Evolutionary conservation across 2,113 vertebrate genomes (phyloP), one percentile per base, ranked within the genome.

Genomic region (Sprattus sprattus): DNA sequence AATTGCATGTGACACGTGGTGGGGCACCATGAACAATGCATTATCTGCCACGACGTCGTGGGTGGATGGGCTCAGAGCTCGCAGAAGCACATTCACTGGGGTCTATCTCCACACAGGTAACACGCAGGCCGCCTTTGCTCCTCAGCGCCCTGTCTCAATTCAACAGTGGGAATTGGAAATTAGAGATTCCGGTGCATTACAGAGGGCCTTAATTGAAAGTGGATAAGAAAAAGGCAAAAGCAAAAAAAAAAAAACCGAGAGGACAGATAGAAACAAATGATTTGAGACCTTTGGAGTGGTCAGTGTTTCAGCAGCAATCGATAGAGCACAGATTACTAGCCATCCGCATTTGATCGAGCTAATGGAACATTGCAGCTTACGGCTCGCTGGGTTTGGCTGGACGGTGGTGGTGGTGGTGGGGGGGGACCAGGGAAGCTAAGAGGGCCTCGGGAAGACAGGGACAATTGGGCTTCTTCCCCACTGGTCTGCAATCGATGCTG

Each of bases 191-290:
- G 90, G 88, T 88, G 86, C 91, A 92, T 93, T 93, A 90, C 46
- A 91, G 88, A 81, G 87, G 85, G 88, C 81, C 86, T 92, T 94
- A 92, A 94, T 93, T 93, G 90, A 94, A 94, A 86, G 84, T 89
- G 89, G 94, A 93, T 93, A 90, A 91, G 92, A 89, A 78, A 45
- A 64, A 13, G 18, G 9, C 5, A 39, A 78, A 39, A 86, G 84
- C 89, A 87, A 88, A 84, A 89, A 92, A 91, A 83, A 45, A 3
- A 45, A 84, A 54, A 87, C 54, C 86, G 88, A 87, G 87, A 86
- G 87, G 86, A 91, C 92, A 92, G 93, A 94, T 93, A 90, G 94
- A 94, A 92, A 93, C 89, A 92, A 93, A 94, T 93, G 88, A 93
- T 93, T 92, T 84, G 88, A 88, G 89, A 92, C 92, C 94, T 93